These are phyloP conservation scores for Trachythela sp. DNA, from an alignment of 64 coral and sea anemone genomes.

Conservation along the genomic window DNA sequence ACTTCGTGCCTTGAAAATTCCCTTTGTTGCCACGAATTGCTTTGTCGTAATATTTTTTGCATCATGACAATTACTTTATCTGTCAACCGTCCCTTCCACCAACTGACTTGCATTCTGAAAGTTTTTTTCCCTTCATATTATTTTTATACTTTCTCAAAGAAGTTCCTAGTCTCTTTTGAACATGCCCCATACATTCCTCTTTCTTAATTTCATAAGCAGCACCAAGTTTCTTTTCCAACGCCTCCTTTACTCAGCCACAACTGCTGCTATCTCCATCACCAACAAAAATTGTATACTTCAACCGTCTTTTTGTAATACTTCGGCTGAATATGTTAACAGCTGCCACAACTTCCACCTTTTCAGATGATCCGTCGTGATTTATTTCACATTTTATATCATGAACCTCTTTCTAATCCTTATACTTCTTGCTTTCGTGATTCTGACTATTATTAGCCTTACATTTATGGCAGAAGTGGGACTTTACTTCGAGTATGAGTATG, in stretches of 20 bases:
- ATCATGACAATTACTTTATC: background rate
- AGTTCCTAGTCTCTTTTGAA: background rate
- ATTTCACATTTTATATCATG: background rate
- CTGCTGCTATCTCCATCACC: constrained; percentile 12
- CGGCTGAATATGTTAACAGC: background rate
- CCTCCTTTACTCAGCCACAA: background rate
- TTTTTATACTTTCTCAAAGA: background rate
- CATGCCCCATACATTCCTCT: background rate
- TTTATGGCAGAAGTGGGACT: background rate
- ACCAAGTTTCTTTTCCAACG: background rate
- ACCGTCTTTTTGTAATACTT: background rate
- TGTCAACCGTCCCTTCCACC: background rate
- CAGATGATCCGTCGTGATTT: background rate
- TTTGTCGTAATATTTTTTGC: constrained; percentile 2
- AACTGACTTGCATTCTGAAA: background rate
- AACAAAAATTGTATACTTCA: background rate
- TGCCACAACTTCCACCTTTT: background rate
- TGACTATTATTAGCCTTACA: background rate
- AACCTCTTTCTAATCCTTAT: background rate
- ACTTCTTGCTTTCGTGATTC: background rate
- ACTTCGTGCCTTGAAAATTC: background rate
- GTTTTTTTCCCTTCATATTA: background rate
- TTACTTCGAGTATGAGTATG: no score
- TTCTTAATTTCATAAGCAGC: background rate
- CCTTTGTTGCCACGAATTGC: background rate